A percentile compares a stretch with the other conserved stretches of the same genome.
Evolutionary conservation across 2,113 vertebrate genomes (phyloP).

Genomic region (Cryptomyrus ogoouensis): DNA sequence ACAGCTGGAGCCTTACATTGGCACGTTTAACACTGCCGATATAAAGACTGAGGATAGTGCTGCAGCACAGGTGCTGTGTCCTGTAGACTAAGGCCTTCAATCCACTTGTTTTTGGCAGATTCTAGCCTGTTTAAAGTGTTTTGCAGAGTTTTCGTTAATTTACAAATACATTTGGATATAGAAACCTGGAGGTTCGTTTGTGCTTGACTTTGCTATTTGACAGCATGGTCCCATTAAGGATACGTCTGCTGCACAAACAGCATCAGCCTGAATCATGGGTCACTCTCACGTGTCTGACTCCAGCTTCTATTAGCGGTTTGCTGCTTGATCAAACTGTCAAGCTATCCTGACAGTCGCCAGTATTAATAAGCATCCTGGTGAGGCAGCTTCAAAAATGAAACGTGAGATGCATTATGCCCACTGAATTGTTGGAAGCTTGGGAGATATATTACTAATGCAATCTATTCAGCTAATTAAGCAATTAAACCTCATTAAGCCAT

Average conservation of each 20-base stretch:
- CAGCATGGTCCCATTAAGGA: not conserved
- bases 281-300: not conserved
- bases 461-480: conserved; percentile 19
- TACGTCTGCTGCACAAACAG: not conserved
- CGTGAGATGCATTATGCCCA: not conserved
- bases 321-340: not conserved
- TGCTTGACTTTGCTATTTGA: not conserved
- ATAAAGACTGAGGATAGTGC: not conserved
- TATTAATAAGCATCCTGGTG: not conserved
- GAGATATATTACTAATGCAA: not conserved
- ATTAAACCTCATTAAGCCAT: conserved; percentile 18
- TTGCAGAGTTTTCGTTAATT: not conserved
- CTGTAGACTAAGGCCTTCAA: not conserved
- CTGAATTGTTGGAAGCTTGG: not conserved
- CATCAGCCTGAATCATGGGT: not conserved
- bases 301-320: not conserved
- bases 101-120: not conserved
- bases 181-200: not conserved
- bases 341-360: not conserved
- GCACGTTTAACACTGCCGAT: not conserved
- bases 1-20: not conserved
- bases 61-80: not conserved
- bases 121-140: not conserved
- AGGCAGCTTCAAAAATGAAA: not conserved
- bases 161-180: not conserved